Percentiles rank a stretch among this genome's conserved stretches.
phyloP scores from a whole-genome alignment of 1,140 invertebrate genomes.

The Littorina saxatilis region DNA sequence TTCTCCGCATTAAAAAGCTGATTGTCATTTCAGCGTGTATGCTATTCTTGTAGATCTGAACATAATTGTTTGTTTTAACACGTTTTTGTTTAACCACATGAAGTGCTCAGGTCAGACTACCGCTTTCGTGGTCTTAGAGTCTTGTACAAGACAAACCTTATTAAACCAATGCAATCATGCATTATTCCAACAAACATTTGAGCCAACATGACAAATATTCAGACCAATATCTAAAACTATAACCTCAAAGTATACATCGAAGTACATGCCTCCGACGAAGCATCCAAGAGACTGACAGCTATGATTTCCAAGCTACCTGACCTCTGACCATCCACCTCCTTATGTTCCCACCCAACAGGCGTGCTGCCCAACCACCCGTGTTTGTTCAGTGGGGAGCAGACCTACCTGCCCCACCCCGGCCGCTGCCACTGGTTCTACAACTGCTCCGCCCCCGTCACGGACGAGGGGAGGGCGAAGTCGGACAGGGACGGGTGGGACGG shows the following conservation, averaged over 20 bases:
- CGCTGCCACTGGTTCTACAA: too few relatives aligned
- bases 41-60: too few relatives aligned
- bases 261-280: too few relatives aligned
- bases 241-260: not conserved
- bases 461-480: not conserved
- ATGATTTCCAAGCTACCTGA: not conserved
- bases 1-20: too few relatives aligned
- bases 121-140: not conserved
- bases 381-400: constrained; percentile 11
- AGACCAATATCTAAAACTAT: not conserved
- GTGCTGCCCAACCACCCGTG: constrained; percentile 40
- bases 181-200: not conserved
- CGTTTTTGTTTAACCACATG: too few relatives aligned
- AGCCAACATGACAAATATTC: not conserved
- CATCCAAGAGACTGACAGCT: not conserved
- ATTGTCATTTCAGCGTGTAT: too few relatives aligned
- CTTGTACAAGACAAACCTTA: constrained; percentile 17
- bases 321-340: not conserved
- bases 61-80: too few relatives aligned
- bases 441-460: constrained; percentile 19
- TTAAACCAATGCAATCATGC: not conserved
- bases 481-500: not conserved
- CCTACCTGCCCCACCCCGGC: constrained; percentile 35
- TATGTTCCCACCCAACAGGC: too few relatives aligned
- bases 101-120: too few relatives aligned